Conservation (phyloP, 2,888 invertebrate genomes). For the Linnaemya tessellans region DNA sequence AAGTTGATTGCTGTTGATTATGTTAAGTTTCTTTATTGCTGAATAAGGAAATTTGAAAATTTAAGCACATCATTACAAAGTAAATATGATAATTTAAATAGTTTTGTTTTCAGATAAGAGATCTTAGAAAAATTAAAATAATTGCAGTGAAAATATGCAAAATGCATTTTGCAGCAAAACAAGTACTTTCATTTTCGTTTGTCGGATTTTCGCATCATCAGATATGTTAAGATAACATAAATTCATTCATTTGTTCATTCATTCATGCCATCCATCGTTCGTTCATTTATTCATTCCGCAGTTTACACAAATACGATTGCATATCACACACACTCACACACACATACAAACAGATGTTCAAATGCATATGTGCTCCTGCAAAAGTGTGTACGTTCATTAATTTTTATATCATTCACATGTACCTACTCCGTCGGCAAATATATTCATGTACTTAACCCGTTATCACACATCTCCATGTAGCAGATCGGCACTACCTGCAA, state of each 20-base stretch:
- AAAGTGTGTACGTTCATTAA: constrained; percentile 2
- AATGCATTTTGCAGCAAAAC: constrained; percentile 41
- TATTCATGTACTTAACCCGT: constrained; percentile 37
- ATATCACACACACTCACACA: background rate
- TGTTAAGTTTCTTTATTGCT: background rate
- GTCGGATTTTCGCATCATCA: constrained; percentile 70
- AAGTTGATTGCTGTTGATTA: background rate
- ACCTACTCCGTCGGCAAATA: background rate
- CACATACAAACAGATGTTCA: background rate
- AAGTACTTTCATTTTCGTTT: constrained; percentile 69
- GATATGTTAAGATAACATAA: constrained; percentile 66
- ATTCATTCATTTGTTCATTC: constrained; percentile 51
- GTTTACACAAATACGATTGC: background rate
- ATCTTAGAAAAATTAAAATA: constrained; percentile 57
- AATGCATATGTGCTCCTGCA: background rate
- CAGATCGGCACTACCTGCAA: constrained; percentile 23
- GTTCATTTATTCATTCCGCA: constrained; percentile 57
- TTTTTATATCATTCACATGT: constrained; percentile 26
- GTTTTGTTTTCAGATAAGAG: constrained; percentile 55
- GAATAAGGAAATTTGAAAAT: constrained; percentile 56
- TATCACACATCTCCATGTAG: constrained; percentile 46
- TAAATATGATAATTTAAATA: constrained; percentile 56
- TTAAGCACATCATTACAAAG: constrained; percentile 24
- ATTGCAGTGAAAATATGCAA: constrained; percentile 61
- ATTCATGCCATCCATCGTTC: constrained; percentile 23